These are phyloP conservation scores for Romanogobio albipinnatus DNA, from an alignment of 2,113 vertebrate species.

Conservation along the genomic window DNA sequence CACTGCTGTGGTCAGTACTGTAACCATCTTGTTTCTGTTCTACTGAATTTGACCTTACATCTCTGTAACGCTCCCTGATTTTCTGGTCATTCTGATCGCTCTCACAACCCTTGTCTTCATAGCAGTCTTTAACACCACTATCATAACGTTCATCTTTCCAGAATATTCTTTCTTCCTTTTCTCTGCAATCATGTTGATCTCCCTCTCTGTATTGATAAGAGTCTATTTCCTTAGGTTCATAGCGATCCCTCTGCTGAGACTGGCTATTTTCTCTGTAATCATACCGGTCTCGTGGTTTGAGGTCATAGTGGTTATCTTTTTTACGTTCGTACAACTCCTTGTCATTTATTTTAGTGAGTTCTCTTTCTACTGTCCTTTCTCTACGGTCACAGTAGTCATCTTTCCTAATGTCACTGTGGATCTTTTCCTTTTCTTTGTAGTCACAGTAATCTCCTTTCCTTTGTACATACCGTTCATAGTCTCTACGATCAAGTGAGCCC, in stretches of 20 bases:
- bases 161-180: conserved; percentile 4
- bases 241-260: conserved; percentile 19
- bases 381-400: conserved; percentile 25
- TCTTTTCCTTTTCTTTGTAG: conserved; percentile 48
- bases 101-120: conserved; percentile 36
- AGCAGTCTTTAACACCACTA: conserved; percentile 35
- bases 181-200: conserved; percentile 29
- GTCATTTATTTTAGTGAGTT: conserved; percentile 19
- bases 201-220: conserved; percentile 20
- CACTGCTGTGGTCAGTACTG: conserved; percentile 51
- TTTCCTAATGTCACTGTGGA: conserved; percentile 21
- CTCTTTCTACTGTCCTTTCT: conserved; percentile 24
- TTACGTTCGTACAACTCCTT: conserved; percentile 34
- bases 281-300: conserved; percentile 26
- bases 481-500: conserved; percentile 45
- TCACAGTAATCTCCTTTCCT: conserved; percentile 48
- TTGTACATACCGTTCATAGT: conserved; percentile 13
- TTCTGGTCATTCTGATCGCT: conserved; percentile 42
- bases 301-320: conserved; percentile 40
- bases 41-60: conserved; percentile 58
- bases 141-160: conserved; percentile 42
- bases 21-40: conserved; percentile 62
- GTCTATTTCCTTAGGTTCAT: conserved; percentile 18
- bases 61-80: conserved; percentile 54
- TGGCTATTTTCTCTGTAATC: conserved; percentile 27